A percentile compares a stretch with the other conserved stretches of the same genome.
phyloP scores from a whole-genome alignment of 2,888 invertebrate genomes.

The Mantis religiosa region DNA sequence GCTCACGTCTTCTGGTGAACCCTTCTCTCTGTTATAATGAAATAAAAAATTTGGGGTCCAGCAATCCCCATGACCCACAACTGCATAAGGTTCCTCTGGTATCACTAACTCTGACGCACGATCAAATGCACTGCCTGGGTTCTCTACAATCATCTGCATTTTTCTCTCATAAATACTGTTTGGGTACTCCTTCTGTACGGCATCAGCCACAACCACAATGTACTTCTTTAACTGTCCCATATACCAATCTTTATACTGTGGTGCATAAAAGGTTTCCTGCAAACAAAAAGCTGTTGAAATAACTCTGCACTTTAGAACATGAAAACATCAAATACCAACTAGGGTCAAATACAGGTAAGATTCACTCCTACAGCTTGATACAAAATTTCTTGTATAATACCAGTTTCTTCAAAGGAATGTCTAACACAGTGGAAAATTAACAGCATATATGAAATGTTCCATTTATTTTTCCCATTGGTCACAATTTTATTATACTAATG shows the following conservation, averaged over 20 bases:
- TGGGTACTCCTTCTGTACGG: slow-evolving; percentile 60
- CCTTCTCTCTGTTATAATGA: slow-evolving; percentile 40
- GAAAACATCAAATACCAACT: no score
- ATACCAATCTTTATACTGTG: slow-evolving; percentile 56
- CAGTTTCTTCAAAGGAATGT: no score
- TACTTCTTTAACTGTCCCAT: slow-evolving; percentile 50
- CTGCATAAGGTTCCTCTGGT: slow-evolving; percentile 42
- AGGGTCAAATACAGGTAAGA: no score
- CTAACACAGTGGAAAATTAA: no score
- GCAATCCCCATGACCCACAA: slow-evolving; percentile 67
- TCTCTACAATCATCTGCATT: slow-evolving; percentile 48
- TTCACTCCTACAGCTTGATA: no score
- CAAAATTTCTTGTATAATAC: no score
- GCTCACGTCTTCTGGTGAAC: slow-evolving; percentile 48
- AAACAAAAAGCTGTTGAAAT: not conserved
- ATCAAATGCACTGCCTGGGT: slow-evolving; percentile 1
- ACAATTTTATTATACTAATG: no score
- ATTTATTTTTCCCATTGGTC: no score
- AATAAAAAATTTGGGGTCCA: slow-evolving; percentile 74
- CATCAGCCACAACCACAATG: slow-evolving; percentile 55
- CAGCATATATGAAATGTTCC: no score
- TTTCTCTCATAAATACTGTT: slow-evolving; percentile 54
- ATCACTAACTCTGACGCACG: slow-evolving; percentile 46
- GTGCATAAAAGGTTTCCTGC: slow-evolving; percentile 57
- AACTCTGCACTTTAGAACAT: not conserved